Evolutionary conservation across 1,140 invertebrate genomes (phyloP), one percentile per base, ranked within the genome.

Genomic region (Sminthurides bifidus): DNA sequence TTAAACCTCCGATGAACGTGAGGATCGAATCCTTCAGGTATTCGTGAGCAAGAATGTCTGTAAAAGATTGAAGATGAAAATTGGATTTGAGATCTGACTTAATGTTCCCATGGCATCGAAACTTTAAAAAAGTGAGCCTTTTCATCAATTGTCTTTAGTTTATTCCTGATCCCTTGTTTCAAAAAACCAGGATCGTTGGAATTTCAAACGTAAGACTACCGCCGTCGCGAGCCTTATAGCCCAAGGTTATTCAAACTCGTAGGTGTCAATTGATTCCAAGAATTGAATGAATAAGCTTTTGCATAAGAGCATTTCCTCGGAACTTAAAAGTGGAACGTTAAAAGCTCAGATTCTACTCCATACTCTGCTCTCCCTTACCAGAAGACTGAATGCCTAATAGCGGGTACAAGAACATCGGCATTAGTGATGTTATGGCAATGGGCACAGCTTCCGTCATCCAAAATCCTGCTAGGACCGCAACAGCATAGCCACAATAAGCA

Each of bases 11-110:
- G 68, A 86, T 77, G 66, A 85, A 92, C 73, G 92, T 81, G 76
- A 92, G 85, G 66, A 87, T 87, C 0, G 85, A 87, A 60, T 91
- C 85, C 72, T 85, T 87, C 70, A 88, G 79, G 65, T 88, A 88
- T 14, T 65, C 61, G 4, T 52, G 52, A 38, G 66, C 66, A 10
- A 71, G 63, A 4, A 56, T 43, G 45, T 43, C 61, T 63, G 37
- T 12, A 45, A 53, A 53, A 29, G 0, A 43, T 15, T 35, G 8
- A n/a, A n/a, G n/a, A n/a, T n/a, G n/a, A n/a, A n/a, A n/a, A n/a
- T n/a, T n/a, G 23, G 23, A 17, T 43, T 43, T 43, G 10, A 37
- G 10, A 12, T 37, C n/a, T 37, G 10, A n/a, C n/a, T 37, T 10
- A 12, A 12, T 37, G 33, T 37, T 37, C n/a, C n/a, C 30, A 12